These are phyloP conservation scores for Cepaea nemoralis DNA, from an alignment of 1,140 invertebrate genomes.

Conservation along the genomic window DNA sequence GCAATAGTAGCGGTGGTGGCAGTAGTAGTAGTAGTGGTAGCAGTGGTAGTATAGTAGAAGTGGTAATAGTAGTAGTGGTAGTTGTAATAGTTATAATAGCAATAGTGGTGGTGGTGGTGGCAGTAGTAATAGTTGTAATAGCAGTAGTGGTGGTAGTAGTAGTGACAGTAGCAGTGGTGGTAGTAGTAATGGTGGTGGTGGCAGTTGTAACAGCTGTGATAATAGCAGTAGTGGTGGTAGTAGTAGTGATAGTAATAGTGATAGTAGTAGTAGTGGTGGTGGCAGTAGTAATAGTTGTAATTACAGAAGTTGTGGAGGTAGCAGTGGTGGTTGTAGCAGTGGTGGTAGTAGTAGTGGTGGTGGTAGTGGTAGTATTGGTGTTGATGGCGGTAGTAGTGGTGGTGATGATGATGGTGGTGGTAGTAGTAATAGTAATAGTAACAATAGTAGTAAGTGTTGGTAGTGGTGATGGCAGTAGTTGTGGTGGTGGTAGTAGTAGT, in stretches of 20 bases:
- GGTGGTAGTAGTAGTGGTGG: too few relatives aligned
- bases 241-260: not conserved
- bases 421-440: too few relatives aligned
- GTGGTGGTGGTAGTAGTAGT: too few relatives aligned
- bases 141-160: not conserved
- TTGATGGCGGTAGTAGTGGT: too few relatives aligned
- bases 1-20: not conserved
- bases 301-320: too few relatives aligned
- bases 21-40: slow-evolving; percentile 16
- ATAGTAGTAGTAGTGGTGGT: not conserved
- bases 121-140: not conserved
- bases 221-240: not conserved
- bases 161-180: not conserved
- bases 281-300: not conserved
- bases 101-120: not conserved
- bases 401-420: too few relatives aligned
- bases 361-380: not conserved
- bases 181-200: not conserved
- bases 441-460: too few relatives aligned
- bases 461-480: too few relatives aligned
- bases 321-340: too few relatives aligned
- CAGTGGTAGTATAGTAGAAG: slow-evolving; percentile 11
- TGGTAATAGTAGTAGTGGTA: not conserved
- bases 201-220: not conserved
- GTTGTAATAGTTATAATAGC: slow-evolving; percentile 15